Evolutionary conservation across 2,113 vertebrate genomes (phyloP), one percentile per base, ranked within the genome.

Genomic region (Psilopsiagon aymara): DNA sequence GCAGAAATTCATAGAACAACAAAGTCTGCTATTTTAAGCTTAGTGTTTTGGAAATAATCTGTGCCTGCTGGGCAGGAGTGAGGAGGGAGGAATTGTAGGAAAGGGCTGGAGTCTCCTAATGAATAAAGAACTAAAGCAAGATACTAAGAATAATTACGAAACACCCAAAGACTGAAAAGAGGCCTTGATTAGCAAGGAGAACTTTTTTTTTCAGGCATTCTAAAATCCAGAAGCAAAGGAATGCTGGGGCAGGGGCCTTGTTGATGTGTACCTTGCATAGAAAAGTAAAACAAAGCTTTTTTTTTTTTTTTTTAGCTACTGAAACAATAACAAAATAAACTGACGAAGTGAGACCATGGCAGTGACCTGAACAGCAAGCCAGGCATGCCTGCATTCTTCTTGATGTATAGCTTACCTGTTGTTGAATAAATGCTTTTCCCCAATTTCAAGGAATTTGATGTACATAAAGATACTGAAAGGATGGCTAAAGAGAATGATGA

Each of bases 1-100:
- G 70, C 68, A 92, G 80, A 95, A 94, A 93, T 63, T 88, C 53
- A 52, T 62, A 66, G 49, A 92, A 39, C 75, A 94, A 84, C 80
- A 83, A 95, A 52, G 2, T 60, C 18, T 21, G 18, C 64, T 96
- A 92, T 90, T 94, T 88, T 90, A 74, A 88, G 37, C 8, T 66
- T 60, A 9, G 31, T 39, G 25, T 17, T 37, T 62, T 62, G 25
- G 43, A 89, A 89, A 93, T 76, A 67, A 51, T 67, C 21, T 75
- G 7, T 41, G 55, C 1, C 2, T 51, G 31, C 51, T 89, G 28
- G 7, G 49, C 31, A 84, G 52, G 39, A 91, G 13, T 21, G 23
- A 70, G 46, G 78, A 91, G 13, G 21, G 23, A 70, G 46, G 78
- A 86, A 78, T 27, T 55, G 20, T 25, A 88, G 49, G 39, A 74